These are phyloP conservation scores for Neodon shergylaensis DNA, from an alignment of 2,113 vertebrate genomes.

Conservation along the genomic window DNA sequence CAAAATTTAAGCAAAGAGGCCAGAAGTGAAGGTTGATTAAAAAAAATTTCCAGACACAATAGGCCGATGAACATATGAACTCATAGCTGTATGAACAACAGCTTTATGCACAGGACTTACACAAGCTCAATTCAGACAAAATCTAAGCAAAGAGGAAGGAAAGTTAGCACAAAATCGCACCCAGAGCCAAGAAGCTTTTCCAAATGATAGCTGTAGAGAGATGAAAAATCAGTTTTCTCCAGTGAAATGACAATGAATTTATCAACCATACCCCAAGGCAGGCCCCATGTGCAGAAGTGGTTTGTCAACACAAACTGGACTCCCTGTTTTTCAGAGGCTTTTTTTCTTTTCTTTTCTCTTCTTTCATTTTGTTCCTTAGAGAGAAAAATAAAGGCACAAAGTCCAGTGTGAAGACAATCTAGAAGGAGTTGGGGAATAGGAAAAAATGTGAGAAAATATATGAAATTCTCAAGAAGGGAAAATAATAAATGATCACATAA, in stretches of 20 bases:
- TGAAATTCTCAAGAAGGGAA: not conserved
- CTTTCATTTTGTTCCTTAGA: not conserved
- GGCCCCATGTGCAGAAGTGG: not conserved
- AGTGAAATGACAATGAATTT: not conserved
- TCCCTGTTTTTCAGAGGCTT: no score
- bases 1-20: not conserved
- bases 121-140: not conserved
- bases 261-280: not conserved
- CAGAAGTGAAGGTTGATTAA: not conserved
- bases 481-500: constrained; percentile 1
- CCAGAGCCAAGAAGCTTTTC: not conserved
- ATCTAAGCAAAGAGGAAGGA: not conserved
- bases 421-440: not conserved
- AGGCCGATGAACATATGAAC: no score
- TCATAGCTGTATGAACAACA: not conserved
- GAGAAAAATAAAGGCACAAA: not conserved
- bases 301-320: not conserved
- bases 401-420: no score
- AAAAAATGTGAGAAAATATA: not conserved
- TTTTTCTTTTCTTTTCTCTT: not conserved
- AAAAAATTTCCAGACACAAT: no score
- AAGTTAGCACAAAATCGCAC: not conserved
- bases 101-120: no score
- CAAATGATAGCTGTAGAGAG: not conserved
- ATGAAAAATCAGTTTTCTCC: not conserved